phyloP scores from a whole-genome alignment of 2,797 vertebrate genomes.

The Taenioides sp. region DNA sequence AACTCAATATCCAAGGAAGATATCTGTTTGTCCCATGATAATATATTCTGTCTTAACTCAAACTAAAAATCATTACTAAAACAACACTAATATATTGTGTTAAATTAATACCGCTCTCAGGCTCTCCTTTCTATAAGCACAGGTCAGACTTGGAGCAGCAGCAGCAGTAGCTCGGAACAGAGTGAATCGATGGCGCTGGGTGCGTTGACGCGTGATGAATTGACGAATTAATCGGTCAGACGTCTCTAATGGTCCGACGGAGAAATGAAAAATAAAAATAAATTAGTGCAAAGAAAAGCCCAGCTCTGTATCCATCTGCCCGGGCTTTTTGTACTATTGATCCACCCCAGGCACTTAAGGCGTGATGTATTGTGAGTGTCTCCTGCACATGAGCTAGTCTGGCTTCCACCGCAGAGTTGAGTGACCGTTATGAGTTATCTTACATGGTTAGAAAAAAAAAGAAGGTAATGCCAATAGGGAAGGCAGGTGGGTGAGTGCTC shows the following conservation, averaged over 20 bases:
- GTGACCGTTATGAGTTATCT: not conserved
- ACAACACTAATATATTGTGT: too few species aligned
- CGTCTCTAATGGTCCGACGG: slow-evolving; percentile 63
- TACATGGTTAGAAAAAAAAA: not conserved
- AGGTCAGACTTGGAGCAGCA: slow-evolving; percentile 40
- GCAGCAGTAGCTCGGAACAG: slow-evolving; percentile 21
- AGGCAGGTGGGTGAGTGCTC: not conserved
- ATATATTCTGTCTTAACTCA: too few species aligned
- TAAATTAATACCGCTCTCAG: not conserved
- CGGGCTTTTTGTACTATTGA: slow-evolving; percentile 65
- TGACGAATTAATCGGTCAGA: slow-evolving; percentile 69
- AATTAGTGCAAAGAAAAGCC: slow-evolving; percentile 65
- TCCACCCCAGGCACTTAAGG: slow-evolving; percentile 62
- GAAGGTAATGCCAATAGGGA: not conserved
- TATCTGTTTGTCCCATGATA: too few species aligned
- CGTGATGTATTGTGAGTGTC: slow-evolving; percentile 66
- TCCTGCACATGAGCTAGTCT: slow-evolving; percentile 31
- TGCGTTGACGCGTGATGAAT: slow-evolving; percentile 64
- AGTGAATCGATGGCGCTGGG: slow-evolving; percentile 60
- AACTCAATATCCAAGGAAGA: too few species aligned
- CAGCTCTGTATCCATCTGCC: slow-evolving; percentile 64
- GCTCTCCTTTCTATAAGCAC: slow-evolving; percentile 37
- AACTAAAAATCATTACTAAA: too few species aligned
- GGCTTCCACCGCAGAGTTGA: slow-evolving; percentile 29
- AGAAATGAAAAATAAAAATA: slow-evolving; percentile 71